These are phyloP conservation scores for Oreotrochilus melanogaster DNA, from an alignment of 2,113 vertebrate species.

Conservation along the genomic window DNA sequence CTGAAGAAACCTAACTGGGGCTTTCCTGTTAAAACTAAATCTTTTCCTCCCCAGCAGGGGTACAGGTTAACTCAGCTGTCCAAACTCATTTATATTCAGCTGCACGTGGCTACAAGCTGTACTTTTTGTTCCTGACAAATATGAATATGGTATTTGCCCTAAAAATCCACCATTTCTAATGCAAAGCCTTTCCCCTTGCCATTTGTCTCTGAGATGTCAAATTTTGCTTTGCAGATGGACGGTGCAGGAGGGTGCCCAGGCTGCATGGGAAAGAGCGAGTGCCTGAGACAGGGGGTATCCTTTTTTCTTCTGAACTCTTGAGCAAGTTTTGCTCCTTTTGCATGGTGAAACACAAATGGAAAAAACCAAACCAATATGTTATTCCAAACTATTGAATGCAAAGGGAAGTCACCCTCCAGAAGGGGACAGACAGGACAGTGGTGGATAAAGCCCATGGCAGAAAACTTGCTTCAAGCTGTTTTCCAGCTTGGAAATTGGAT, in stretches of 20 bases:
- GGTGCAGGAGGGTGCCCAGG: neutral
- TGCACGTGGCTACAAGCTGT: neutral
- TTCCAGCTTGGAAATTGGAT: neutral
- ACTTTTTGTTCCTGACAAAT: slow-evolving; percentile 36
- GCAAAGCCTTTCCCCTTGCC: neutral
- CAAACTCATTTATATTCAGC: slow-evolving; percentile 56
- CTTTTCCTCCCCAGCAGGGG: neutral
- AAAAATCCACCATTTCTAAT: slow-evolving; percentile 2
- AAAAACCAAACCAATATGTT: neutral
- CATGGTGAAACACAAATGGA: neutral
- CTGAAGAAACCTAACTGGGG: neutral
- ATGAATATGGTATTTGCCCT: neutral
- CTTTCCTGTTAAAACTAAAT: neutral
- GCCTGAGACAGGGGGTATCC: neutral
- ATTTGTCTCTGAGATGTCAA: neutral
- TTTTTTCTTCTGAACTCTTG: neutral
- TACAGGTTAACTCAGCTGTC: slow-evolving; percentile 48
- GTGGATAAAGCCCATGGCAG: neutral
- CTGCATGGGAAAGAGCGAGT: neutral
- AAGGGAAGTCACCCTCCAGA: neutral
- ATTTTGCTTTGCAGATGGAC: slow-evolving; percentile 29
- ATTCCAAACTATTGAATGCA: neutral
- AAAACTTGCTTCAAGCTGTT: neutral
- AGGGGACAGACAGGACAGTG: neutral
- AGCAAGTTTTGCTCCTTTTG: neutral